Conservation (phyloP, 2,113 vertebrate species). For the Origma solitaria region DNA sequence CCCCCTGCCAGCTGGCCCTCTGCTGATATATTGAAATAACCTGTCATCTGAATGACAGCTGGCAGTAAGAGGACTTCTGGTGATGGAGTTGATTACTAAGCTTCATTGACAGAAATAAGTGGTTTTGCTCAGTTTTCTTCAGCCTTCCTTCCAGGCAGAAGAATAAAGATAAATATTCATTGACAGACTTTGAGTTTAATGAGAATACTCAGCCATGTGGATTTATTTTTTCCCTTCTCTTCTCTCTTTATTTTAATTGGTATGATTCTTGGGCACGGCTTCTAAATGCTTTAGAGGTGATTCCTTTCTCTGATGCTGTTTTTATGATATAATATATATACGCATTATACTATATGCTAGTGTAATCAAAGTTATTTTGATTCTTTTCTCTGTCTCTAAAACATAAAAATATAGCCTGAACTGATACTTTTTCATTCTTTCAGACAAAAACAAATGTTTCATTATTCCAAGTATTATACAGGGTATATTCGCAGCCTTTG, state of each 20-base stretch:
- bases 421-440: not conserved
- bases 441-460: not conserved
- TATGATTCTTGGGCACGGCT: not conserved
- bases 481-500: not conserved
- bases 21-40: slow-evolving; percentile 30
- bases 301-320: not conserved
- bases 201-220: not conserved
- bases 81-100: slow-evolving; percentile 36
- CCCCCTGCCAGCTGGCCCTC: slow-evolving; percentile 20
- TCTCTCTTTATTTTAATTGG: not conserved
- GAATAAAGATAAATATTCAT: slow-evolving; percentile 18
- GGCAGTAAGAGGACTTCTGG: slow-evolving; percentile 7
- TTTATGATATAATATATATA: not conserved
- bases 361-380: not conserved
- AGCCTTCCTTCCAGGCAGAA: not conserved
- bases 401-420: not conserved
- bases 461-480: not conserved
- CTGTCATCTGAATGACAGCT: slow-evolving; percentile 31
- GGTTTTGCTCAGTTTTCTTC: not conserved
- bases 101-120: slow-evolving; percentile 37
- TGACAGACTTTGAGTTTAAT: slow-evolving; percentile 15
- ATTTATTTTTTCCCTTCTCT: not conserved
- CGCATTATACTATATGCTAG: not conserved
- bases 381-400: not conserved
- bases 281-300: not conserved